phyloP scores from a whole-genome alignment of 2,797 vertebrate genomes.

The Eurystomus glaucurus region DNA sequence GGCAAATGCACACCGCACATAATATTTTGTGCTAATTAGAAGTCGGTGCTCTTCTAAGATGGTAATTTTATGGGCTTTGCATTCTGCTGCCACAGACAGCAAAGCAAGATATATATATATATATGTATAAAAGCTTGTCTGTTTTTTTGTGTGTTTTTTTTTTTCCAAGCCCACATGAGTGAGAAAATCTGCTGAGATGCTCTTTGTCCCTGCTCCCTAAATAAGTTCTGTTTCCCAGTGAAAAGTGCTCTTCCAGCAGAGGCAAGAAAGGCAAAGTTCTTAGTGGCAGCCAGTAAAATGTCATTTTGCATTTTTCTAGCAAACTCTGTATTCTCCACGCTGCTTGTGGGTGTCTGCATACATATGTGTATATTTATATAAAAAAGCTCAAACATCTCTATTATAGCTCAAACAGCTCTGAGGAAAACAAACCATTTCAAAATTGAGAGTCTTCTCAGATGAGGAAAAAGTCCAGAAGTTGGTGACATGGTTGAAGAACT shows the following conservation, averaged over 20 bases:
- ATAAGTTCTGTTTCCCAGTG: neutral
- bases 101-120: neutral
- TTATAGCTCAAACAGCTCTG: neutral
- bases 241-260: neutral
- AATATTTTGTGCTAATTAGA: conserved; percentile 62
- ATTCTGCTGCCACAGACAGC: conserved; percentile 12
- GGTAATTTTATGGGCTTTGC: conserved; percentile 48
- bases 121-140: neutral
- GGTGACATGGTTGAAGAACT: neutral
- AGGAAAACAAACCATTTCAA: neutral
- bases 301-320: neutral
- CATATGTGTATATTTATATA: neutral
- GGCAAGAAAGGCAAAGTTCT: neutral
- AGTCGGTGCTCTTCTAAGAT: neutral
- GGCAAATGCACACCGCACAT: neutral
- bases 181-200: neutral
- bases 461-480: neutral
- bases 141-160: neutral
- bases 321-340: neutral
- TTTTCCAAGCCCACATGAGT: neutral
- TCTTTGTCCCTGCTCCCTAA: conserved; percentile 18
- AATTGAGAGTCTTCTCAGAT: neutral
- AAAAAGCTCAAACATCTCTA: neutral
- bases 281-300: conserved; percentile 28
- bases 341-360: neutral